Evolutionary conservation across 2,113 vertebrate species (phyloP).

Genomic region (Sakesphorus luctuosus): DNA sequence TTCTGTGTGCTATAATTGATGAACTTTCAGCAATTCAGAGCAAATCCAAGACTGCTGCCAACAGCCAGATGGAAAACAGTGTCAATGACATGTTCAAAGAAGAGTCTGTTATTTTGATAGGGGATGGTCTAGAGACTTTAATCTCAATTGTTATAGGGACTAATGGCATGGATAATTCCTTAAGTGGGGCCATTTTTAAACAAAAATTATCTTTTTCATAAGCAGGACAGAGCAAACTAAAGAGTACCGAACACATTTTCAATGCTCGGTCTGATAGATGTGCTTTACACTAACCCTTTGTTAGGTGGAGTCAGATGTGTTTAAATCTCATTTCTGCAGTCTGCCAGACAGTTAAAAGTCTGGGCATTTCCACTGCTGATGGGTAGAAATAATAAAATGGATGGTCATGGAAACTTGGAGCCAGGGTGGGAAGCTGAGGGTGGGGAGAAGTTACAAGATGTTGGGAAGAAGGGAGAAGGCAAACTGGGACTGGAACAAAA

Average conservation of each 20-base stretch:
- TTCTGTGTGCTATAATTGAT: slow-evolving; percentile 73
- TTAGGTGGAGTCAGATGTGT: slow-evolving; percentile 26
- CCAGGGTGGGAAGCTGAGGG: background rate
- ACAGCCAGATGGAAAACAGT: slow-evolving; percentile 70
- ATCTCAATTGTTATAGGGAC: slow-evolving; percentile 65
- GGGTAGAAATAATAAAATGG: background rate
- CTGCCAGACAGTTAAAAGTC: background rate
- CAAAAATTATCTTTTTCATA: slow-evolving; percentile 68
- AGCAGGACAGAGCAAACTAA: slow-evolving; percentile 40
- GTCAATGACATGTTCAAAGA: slow-evolving; percentile 75
- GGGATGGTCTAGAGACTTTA: slow-evolving; percentile 61
- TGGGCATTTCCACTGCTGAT: background rate
- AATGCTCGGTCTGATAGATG: slow-evolving; percentile 5
- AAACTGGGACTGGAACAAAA: background rate
- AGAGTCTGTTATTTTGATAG: slow-evolving; percentile 68
- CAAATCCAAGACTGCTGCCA: slow-evolving; percentile 64
- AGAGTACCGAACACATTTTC: slow-evolving; percentile 58
- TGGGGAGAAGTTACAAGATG: background rate
- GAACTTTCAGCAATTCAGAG: slow-evolving; percentile 67
- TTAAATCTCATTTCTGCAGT: slow-evolving; percentile 33
- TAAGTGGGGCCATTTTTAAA: slow-evolving; percentile 66
- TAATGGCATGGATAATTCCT: slow-evolving; percentile 65
- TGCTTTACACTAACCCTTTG: slow-evolving; percentile 26
- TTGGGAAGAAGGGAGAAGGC: background rate
- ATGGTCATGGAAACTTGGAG: background rate